Evolutionary conservation across 2,888 invertebrate genomes (phyloP), one percentile per base, ranked within the genome.

Genomic region (Drosophila koepferae): DNA sequence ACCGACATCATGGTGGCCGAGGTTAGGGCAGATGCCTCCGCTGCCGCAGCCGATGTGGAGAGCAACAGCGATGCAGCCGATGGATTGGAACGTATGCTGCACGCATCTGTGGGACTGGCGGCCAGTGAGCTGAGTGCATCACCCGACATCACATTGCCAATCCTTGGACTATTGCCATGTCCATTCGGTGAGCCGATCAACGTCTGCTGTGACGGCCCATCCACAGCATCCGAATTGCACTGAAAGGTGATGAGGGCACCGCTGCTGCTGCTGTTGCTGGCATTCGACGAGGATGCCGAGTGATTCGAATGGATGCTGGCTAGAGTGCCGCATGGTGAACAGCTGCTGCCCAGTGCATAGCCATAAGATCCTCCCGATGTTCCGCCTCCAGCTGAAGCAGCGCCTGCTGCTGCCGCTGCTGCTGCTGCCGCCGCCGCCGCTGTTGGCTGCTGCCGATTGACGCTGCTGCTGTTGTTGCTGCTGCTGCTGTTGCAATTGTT

Each of bases 1-100:
- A 87, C 64, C 68, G 89, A 89, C 75, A 83, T 79, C 46, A 68
- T 78, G 38, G 80, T 80, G 60, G 86, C 75, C 12, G 82, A 77
- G 55, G 77, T 65, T 9, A 74, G 43, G 5, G 89, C 89, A 7
- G 90, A 89, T 28, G 80, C 89, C 59, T 86, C 85, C 40, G 88
- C 90, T 20, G 91, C 86, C 10, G 90, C 91, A 28, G 91, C 91
- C 20, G 90, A 90, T n/a, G 91, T 91, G 58, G 89, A 86, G 14
- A 91, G 84, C 51, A 92, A 72, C 48, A 92, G 70, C 3, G 93
- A 92, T 64, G 92, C 91, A 40, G 92, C 91, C 66, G 93, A 93
- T 14, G 92, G 92, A 89, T 92, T 93, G 44, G 92, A 92, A 69
- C 92, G 92, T 38, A 92, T 90, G 76, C 92, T 93, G 72, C 92